Evolutionary conservation across 2,888 invertebrate genomes (phyloP).

Genomic region (Limnephilus lunatus): DNA sequence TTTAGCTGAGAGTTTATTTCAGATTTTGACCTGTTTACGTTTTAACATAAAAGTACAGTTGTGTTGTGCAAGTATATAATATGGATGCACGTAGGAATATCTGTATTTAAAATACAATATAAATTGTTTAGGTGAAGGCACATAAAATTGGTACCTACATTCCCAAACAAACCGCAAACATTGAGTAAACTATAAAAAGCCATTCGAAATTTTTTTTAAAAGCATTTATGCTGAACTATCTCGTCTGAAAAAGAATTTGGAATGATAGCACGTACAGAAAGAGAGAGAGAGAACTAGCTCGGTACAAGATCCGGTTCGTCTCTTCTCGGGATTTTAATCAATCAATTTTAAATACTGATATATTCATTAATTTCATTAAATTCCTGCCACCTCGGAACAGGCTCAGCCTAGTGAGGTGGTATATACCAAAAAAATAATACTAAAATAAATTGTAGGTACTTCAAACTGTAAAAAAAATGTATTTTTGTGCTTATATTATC

Average conservation of each 20-base stretch:
- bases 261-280: slow-evolving; percentile 12
- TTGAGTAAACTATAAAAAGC: not conserved
- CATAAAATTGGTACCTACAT: not conserved
- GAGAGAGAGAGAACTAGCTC: not conserved
- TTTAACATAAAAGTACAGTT: not conserved
- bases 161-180: not conserved
- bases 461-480: too few species aligned
- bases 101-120: not conserved
- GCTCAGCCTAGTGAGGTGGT: too few species aligned
- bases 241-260: slow-evolving; percentile 3
- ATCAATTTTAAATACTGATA: slow-evolving; percentile 33
- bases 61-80: not conserved
- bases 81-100: not conserved
- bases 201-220: not conserved
- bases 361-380: too few species aligned
- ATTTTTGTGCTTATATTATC: too few species aligned
- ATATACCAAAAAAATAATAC: too few species aligned
- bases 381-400: too few species aligned
- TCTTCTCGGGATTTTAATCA: slow-evolving; percentile 2
- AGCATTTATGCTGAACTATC: not conserved
- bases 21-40: not conserved
- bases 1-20: not conserved
- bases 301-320: slow-evolving; percentile 34
- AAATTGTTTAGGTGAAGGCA: not conserved
- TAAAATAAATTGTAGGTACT: too few species aligned